Evolutionary conservation across 2,888 invertebrate species (phyloP).

Genomic region (Phlogophora meticulosa): DNA sequence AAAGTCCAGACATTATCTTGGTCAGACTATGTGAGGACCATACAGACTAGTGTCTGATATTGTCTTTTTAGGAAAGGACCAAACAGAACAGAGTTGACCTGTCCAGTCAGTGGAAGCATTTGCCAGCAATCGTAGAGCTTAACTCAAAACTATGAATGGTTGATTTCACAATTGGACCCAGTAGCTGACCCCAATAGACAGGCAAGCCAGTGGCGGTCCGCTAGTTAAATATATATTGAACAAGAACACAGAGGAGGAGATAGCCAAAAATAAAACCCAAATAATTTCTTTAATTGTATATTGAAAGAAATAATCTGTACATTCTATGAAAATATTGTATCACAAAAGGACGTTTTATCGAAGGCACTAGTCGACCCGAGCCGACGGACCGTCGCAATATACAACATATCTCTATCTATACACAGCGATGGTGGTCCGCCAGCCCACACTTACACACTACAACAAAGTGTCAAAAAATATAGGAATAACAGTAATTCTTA

Average conservation of each 20-base stretch:
- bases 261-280: constrained; percentile 62
- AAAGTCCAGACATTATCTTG: too few relatives aligned
- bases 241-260: neutral
- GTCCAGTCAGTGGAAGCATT: too few relatives aligned
- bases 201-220: too few relatives aligned
- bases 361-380: constrained; percentile 81
- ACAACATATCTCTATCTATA: constrained; percentile 50
- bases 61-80: too few relatives aligned
- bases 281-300: constrained; percentile 80
- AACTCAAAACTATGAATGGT: too few relatives aligned
- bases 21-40: too few relatives aligned
- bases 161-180: too few relatives aligned
- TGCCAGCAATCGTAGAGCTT: too few relatives aligned
- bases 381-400: constrained; percentile 39
- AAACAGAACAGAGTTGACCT: too few relatives aligned
- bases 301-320: constrained; percentile 89
- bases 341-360: constrained; percentile 89
- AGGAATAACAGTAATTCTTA: constrained; percentile 83
- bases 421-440: constrained; percentile 42
- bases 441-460: constrained; percentile 69
- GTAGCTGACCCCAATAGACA: too few relatives aligned
- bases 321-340: constrained; percentile 88
- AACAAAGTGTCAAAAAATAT: constrained; percentile 89
- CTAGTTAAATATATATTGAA: too few relatives aligned
- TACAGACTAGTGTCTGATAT: too few relatives aligned